Evolutionary conservation across 2,888 invertebrate species (phyloP).

Genomic region (Idaea straminata): DNA sequence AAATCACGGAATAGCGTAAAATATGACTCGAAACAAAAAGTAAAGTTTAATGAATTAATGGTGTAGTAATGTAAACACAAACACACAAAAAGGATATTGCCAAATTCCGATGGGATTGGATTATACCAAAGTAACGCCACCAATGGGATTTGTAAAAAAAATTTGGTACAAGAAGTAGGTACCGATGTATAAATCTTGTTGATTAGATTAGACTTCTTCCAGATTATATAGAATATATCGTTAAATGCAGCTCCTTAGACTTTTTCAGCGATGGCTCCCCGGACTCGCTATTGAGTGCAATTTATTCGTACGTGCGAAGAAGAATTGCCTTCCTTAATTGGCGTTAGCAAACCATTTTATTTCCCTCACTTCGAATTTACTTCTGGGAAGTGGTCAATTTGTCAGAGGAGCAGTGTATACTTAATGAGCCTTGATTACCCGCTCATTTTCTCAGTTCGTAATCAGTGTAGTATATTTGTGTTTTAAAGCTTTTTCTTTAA

Average conservation of each 20-base stretch:
- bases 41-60: too few species aligned
- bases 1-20: too few species aligned
- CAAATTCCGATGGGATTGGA: too few species aligned
- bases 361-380: conserved; percentile 43
- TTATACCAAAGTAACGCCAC: too few species aligned
- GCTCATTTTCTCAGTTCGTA: conserved; percentile 28
- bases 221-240: too few species aligned
- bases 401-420: conserved; percentile 39
- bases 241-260: too few species aligned
- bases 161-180: too few species aligned
- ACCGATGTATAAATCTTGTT: too few species aligned
- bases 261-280: conserved; percentile 22
- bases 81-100: too few species aligned
- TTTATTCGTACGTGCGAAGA: conserved; percentile 74
- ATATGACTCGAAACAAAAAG: too few species aligned
- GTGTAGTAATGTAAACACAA: too few species aligned
- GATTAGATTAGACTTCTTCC: too few species aligned
- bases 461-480: conserved; percentile 19
- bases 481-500: conserved; percentile 11
- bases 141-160: not conserved
- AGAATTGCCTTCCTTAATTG: conserved; percentile 68
- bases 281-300: conserved; percentile 52
- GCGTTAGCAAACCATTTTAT: conserved; percentile 38
- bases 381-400: conserved; percentile 59
- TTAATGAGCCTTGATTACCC: conserved; percentile 42